Evolutionary conservation across 2,797 vertebrate species (phyloP).

Genomic region (Siniperca undulata): DNA sequence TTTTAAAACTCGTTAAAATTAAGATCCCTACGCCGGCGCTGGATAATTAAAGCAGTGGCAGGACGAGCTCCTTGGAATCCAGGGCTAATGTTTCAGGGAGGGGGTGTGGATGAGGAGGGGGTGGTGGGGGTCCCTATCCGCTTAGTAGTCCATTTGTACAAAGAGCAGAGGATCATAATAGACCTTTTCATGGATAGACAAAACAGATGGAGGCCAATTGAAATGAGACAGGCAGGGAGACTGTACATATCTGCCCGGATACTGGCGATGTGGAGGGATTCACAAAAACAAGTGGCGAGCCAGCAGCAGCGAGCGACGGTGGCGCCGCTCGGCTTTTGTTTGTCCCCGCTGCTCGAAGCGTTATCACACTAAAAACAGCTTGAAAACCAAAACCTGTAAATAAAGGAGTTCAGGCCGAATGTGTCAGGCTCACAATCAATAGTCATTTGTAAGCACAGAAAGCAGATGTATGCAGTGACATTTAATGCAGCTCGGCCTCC

Average conservation of each 20-base stretch:
- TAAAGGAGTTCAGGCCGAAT: slow-evolving; percentile 66
- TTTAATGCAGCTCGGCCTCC: slow-evolving; percentile 55
- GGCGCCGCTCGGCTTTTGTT: slow-evolving; percentile 36
- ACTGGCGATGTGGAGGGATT: slow-evolving; percentile 70
- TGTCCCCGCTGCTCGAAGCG: slow-evolving; percentile 10
- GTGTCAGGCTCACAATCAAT: slow-evolving; percentile 66
- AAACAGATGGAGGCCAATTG: slow-evolving; percentile 78
- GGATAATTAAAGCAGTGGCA: slow-evolving; percentile 74
- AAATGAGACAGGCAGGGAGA: slow-evolving; percentile 72
- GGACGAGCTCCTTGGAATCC: slow-evolving; percentile 74
- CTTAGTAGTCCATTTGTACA: slow-evolving; percentile 79
- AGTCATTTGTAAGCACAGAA: slow-evolving; percentile 69
- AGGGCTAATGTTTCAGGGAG: slow-evolving; percentile 64
- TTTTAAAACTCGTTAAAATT: slow-evolving; percentile 88
- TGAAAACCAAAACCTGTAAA: slow-evolving; percentile 75
- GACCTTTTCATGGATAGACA: slow-evolving; percentile 78
- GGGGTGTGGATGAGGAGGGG: neutral
- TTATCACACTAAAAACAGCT: slow-evolving; percentile 69
- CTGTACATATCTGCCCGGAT: slow-evolving; percentile 72
- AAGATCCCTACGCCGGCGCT: slow-evolving; percentile 71
- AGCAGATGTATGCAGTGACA: slow-evolving; percentile 72
- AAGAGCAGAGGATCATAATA: slow-evolving; percentile 81
- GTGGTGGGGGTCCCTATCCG: slow-evolving; percentile 48
- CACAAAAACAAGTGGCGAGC: slow-evolving; percentile 68
- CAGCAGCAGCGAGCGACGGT: slow-evolving; percentile 20